phyloP scores from a whole-genome alignment of 2,888 invertebrate species.

The Petrophora chlorosata region DNA sequence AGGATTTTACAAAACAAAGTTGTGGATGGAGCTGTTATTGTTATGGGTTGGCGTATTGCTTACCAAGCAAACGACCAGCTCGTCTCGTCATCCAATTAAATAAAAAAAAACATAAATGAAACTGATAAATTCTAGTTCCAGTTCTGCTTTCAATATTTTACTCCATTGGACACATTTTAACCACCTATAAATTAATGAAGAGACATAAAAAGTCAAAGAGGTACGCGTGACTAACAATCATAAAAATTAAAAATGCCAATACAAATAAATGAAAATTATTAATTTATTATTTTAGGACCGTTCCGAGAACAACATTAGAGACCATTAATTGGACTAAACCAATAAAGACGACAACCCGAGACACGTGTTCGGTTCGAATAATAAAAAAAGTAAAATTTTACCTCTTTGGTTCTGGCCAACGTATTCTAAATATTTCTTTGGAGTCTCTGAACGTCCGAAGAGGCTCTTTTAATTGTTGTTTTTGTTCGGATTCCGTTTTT shows the following conservation, averaged over 20 bases:
- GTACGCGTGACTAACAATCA: constrained; percentile 38
- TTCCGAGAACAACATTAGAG: constrained; percentile 70
- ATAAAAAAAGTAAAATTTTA: constrained; percentile 52
- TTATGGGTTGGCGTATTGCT: too few relatives aligned
- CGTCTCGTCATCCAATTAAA: too few relatives aligned
- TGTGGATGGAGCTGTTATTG: too few relatives aligned
- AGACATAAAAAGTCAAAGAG: constrained; percentile 29
- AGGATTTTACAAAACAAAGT: too few relatives aligned
- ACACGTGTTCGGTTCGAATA: constrained; percentile 68
- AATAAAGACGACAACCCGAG: constrained; percentile 78
- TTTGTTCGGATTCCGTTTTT: constrained; percentile 82
- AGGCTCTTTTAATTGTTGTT: constrained; percentile 81
- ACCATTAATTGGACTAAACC: constrained; percentile 79
- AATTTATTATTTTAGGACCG: constrained; percentile 61
- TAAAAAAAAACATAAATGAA: too few relatives aligned
- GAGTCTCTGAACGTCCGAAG: constrained; percentile 67
- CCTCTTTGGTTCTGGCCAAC: constrained; percentile 46
- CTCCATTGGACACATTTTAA: constrained; percentile 22
- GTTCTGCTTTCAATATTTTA: too few relatives aligned
- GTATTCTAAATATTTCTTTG: constrained; percentile 81
- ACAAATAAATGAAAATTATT: constrained; percentile 62
- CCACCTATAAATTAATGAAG: constrained; percentile 28
- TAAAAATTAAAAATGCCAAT: constrained; percentile 36
- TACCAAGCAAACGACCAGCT: too few relatives aligned
- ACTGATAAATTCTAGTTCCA: too few relatives aligned